Conservation (phyloP, 2,888 invertebrate species). For the Gortyna flavago region DNA sequence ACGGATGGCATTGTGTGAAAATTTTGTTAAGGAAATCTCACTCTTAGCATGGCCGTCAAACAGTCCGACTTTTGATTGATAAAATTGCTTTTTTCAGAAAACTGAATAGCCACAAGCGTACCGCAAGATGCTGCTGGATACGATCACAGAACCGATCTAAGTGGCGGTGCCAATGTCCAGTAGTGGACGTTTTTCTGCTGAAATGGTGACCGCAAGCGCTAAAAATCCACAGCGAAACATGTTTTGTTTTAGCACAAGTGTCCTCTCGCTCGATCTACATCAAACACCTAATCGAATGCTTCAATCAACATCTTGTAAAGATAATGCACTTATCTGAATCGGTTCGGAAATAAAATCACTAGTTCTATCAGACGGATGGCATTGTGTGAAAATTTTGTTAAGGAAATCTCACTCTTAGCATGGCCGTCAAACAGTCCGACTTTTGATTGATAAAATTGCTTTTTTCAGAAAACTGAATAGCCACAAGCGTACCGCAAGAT, state of each 20-base stretch:
- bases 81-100: background rate
- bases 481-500: background rate
- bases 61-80: background rate
- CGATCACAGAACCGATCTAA: background rate
- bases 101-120: background rate
- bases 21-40: background rate
- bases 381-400: background rate
- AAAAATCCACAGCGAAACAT: too few relatives aligned
- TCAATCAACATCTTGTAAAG: conserved; percentile 67
- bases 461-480: background rate
- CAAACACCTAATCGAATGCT: conserved; percentile 67
- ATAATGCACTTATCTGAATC: conserved; percentile 51
- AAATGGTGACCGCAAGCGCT: background rate
- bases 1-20: background rate
- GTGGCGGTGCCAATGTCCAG: background rate
- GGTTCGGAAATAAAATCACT: conserved; percentile 12
- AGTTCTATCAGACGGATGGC: background rate
- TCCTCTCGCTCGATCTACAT: conserved; percentile 63
- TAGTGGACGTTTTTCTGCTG: background rate
- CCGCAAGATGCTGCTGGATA: background rate
- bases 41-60: background rate
- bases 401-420: background rate
- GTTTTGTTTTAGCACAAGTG: background rate
- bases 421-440: background rate
- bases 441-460: background rate